A percentile compares a stretch with the other conserved stretches of the same genome.
phyloP scores from a whole-genome alignment of 35 echinoderm and acorn worm species.

The Heliocidaris tuberculata region DNA sequence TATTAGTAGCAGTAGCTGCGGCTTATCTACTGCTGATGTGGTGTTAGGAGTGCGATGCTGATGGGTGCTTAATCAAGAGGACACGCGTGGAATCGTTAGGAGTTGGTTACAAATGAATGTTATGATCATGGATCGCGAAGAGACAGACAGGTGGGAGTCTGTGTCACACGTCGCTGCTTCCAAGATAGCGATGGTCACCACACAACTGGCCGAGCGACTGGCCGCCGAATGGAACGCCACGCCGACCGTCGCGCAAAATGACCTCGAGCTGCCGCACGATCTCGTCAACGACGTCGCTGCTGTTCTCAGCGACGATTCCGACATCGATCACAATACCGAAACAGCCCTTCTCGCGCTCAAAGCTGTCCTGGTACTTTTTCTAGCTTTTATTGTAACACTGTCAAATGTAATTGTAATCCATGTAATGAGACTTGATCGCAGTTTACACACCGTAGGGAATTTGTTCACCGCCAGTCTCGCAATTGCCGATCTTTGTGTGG shows the following conservation, averaged over 20 bases:
- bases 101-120: conserved; percentile 19
- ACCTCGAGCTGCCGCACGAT: neutral
- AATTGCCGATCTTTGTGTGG: conserved; percentile 70
- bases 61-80: neutral
- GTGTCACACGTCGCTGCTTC: conserved; percentile 4
- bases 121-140: conserved; percentile 37
- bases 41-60: neutral
- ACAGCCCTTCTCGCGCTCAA: conserved; percentile 30
- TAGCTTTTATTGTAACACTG: conserved; percentile 51
- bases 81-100: neutral
- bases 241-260: neutral
- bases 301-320: neutral
- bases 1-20: neutral
- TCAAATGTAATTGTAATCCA: conserved; percentile 68
- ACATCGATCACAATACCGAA: neutral
- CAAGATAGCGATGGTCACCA: conserved; percentile 21
- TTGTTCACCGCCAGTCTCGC: conserved; percentile 70
- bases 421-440: conserved; percentile 60
- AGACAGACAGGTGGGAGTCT: conserved; percentile 25
- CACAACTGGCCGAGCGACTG: conserved; percentile 6
- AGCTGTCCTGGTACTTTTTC: conserved; percentile 46
- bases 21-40: conserved; percentile 1
- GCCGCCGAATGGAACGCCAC: conserved; percentile 1
- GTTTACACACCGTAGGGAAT: conserved; percentile 72
- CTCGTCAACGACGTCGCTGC: neutral